Base-by-base conservation (phyloP, 2,888 invertebrate genomes). In the Nomada fucata region DNA sequence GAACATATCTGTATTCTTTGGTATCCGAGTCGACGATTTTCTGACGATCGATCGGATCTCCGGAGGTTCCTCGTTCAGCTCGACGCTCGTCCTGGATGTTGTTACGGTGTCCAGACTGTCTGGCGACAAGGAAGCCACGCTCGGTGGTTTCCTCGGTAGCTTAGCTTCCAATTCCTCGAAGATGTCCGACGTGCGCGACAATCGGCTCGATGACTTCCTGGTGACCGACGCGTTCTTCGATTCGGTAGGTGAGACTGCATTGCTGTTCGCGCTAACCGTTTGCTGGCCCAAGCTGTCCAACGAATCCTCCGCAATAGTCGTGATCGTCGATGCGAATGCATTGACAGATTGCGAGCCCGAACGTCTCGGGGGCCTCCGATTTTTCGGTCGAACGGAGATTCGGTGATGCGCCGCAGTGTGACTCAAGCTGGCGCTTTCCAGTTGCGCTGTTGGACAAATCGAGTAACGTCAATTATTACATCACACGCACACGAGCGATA, bases 391-490 rank as follows among this genome's bases (percentile, higher is more conserved):
- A 13, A 93, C 92, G 5, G 92, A 92, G 67, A 94, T 93, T 26
- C 93, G 91, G 59, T 94, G 93, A 61, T 89, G 91, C 2, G 94
- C 94, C 29, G 94, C 94, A 13, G 91, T 92, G 85, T 94, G 93
- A 72, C 86, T 93, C 67, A 94, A 81, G 69, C 89, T 91, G 53
- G 87, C 91, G 72, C 89, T 90, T 76, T 92, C 91, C 75, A 93
- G 74, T 77, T 92, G 87, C 60, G 92, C 93, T 93, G 86, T 60
- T 82, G 15, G 78, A 50, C 18, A 68, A 57, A 71, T 18, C 10
- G 10, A 61, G 52, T 15, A 42, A 61, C 26, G 18, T 60, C n/a
- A 44, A 44, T 47, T 11, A 15, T 61, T 20, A 13, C 20, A 44
- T 61, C 61, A 23, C 9, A 18, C 15, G 15, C 15, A 18, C 13